Conservation (phyloP, 2,797 vertebrate genomes). For the Pelobates cultripes region DNA sequence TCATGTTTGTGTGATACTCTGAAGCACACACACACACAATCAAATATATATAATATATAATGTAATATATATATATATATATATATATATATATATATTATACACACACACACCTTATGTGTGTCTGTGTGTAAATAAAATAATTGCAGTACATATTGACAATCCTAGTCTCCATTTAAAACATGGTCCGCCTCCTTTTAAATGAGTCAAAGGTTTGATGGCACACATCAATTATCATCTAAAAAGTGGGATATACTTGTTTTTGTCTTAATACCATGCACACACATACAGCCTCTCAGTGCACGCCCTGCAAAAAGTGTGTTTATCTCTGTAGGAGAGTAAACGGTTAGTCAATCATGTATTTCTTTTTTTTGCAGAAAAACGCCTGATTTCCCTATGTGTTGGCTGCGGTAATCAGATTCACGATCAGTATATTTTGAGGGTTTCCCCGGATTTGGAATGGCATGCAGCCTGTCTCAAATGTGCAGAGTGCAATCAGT, state of each 20-base stretch:
- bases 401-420: constrained; percentile 97
- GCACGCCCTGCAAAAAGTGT: constrained; percentile 66
- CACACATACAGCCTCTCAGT: constrained; percentile 49
- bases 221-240: constrained; percentile 66
- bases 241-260: constrained; percentile 60
- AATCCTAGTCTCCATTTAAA: constrained; percentile 56
- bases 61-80: not conserved
- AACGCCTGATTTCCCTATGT: constrained; percentile 93
- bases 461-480: constrained; percentile 96
- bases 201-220: constrained; percentile 65
- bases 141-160: not conserved
- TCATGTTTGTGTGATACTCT: too few species aligned
- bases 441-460: constrained; percentile 95
- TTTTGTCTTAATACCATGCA: not conserved
- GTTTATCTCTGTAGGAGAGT: constrained; percentile 77
- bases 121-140: not conserved
- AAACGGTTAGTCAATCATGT: constrained; percentile 75
- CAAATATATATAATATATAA: constrained; percentile 1
- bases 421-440: constrained; percentile 94
- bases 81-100: constrained; percentile 8
- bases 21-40: too few species aligned
- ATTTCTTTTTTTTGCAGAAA: constrained; percentile 86
- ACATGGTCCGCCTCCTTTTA: constrained; percentile 63
- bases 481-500: constrained; percentile 94
- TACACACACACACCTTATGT: not conserved